Conservation (phyloP, 92 coral and sea anemone species). For the Ricordea florida region DNA sequence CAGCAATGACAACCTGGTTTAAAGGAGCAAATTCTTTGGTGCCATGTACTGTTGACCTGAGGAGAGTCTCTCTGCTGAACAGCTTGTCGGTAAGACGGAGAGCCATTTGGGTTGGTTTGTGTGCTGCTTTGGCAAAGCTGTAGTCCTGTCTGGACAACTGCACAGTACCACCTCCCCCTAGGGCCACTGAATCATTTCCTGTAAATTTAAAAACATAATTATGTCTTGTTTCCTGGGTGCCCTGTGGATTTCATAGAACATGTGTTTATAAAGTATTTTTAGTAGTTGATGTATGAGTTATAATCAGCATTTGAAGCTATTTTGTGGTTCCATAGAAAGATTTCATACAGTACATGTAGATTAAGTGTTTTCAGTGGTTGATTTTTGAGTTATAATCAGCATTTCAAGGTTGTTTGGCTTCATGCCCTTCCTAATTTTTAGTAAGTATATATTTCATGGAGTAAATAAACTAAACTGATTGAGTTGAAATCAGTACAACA, state of each 20-base stretch:
- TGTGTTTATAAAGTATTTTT: no score
- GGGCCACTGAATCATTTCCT: background rate
- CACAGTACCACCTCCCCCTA: background rate
- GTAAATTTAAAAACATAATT: no score
- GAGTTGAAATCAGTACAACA: background rate
- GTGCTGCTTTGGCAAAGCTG: background rate
- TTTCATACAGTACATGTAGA: no score
- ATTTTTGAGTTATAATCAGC: background rate
- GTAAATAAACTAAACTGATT: background rate
- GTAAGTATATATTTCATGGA: no score
- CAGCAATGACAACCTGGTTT: background rate
- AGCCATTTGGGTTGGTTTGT: background rate
- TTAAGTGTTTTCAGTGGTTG: background rate
- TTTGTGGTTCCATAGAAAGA: no score
- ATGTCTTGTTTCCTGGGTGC: no score
- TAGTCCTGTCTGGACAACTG: background rate
- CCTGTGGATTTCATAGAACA: no score
- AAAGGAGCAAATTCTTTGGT: conserved; percentile 18
- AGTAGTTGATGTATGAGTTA: no score
- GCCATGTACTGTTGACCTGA: conserved; percentile 9
- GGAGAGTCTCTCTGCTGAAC: background rate
- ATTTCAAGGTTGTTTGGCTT: background rate
- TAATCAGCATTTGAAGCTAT: no score
- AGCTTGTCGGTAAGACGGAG: background rate
- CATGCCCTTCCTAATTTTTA: background rate